Conservation (phyloP, 2,113 vertebrate genomes). For the Elachura formosa region DNA sequence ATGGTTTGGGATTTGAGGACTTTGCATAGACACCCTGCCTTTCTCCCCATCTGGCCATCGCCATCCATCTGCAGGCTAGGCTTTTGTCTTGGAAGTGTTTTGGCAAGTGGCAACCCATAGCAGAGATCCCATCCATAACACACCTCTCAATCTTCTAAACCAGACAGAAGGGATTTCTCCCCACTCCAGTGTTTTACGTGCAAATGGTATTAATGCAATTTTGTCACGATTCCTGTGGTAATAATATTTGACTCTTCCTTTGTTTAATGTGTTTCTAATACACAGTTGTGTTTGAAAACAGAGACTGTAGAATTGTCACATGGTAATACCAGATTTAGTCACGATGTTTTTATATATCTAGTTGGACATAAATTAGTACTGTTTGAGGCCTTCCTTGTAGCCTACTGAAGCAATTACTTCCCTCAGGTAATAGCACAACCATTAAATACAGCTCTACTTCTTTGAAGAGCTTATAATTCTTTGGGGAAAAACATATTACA, state of each 20-base stretch:
- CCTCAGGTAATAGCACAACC: neutral
- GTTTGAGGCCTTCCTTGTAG: neutral
- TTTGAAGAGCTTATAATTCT: neutral
- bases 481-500: neutral
- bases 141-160: neutral
- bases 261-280: neutral
- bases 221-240: neutral
- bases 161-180: neutral
- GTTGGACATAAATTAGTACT: neutral
- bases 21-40: neutral
- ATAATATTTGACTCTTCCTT: neutral
- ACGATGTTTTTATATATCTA: neutral
- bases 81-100: neutral
- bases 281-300: neutral
- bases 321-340: neutral
- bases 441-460: neutral
- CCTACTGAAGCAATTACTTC: neutral
- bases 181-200: neutral
- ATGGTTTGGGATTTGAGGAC: neutral
- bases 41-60: neutral
- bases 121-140: neutral
- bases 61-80: accelerated
- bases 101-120: neutral
- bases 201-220: neutral
- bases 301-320: neutral